Percentiles rank a stretch among this genome's conserved stretches.
phyloP scores from a whole-genome alignment of 1,140 invertebrate genomes.

The Belonocnema kinseyi region DNA sequence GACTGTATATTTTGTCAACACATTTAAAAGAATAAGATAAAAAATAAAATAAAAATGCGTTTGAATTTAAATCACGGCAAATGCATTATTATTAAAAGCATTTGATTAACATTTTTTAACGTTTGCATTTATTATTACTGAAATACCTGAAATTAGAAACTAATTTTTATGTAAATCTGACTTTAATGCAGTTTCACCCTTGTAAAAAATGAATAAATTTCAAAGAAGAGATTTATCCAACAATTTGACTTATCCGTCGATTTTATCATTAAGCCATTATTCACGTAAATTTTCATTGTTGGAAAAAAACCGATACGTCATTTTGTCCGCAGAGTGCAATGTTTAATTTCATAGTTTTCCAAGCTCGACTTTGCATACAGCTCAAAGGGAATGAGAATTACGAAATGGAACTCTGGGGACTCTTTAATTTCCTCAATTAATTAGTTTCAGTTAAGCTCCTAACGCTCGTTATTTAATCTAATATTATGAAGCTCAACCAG shows the following conservation, averaged over 20 bases:
- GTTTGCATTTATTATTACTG: too few relatives aligned
- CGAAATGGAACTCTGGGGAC: conserved; percentile 22
- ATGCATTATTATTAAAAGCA: too few relatives aligned
- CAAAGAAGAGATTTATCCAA: conserved; percentile 2
- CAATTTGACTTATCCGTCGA: conserved; percentile 18
- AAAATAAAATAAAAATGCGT: too few relatives aligned
- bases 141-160: too few relatives aligned
- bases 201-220: not conserved
- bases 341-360: conserved; percentile 31
- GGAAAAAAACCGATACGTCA: not conserved
- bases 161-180: too few relatives aligned
- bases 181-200: too few relatives aligned
- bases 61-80: too few relatives aligned
- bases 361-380: conserved; percentile 22
- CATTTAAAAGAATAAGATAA: too few relatives aligned
- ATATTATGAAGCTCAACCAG: not conserved
- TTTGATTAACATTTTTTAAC: too few relatives aligned
- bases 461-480: conserved; percentile 28
- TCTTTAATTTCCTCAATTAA: conserved; percentile 21
- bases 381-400: conserved; percentile 6
- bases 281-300: conserved; percentile 18
- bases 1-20: too few relatives aligned
- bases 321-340: conserved; percentile 21
- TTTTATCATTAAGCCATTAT: conserved; percentile 26
- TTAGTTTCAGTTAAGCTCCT: conserved; percentile 28